Percentiles rank a stretch among this genome's conserved stretches.
Conservation (phyloP, 2,113 vertebrate genomes). For the Progne subis region DNA sequence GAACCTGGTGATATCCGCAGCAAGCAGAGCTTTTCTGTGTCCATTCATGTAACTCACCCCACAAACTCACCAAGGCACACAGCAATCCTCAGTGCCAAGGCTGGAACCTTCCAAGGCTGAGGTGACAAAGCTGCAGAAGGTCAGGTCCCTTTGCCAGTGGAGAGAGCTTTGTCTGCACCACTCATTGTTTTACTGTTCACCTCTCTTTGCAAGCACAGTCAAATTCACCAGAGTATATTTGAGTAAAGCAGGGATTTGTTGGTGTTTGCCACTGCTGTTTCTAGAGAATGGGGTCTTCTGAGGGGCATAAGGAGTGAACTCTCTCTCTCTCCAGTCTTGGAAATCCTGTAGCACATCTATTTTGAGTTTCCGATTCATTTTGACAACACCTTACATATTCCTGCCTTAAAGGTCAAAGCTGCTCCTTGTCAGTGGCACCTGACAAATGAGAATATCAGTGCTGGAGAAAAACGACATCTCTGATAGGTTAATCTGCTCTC, state of each 20-base stretch:
- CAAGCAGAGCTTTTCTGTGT: not conserved
- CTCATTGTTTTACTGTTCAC: not conserved
- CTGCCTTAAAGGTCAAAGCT: conserved; percentile 42
- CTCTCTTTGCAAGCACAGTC: not conserved
- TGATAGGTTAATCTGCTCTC: conserved; percentile 49
- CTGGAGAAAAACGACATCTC: conserved; percentile 23
- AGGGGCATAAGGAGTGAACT: not conserved
- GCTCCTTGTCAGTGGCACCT: not conserved
- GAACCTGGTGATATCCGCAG: not conserved
- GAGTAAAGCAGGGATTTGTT: not conserved
- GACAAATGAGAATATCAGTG: conserved; percentile 2
- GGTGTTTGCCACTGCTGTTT: not conserved
- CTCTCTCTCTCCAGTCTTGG: not conserved
- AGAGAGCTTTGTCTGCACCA: not conserved
- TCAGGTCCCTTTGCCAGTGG: not conserved
- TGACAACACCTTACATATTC: conserved; percentile 40
- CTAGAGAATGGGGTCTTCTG: not conserved
- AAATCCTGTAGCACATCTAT: not conserved
- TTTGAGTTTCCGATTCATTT: conserved; percentile 34
- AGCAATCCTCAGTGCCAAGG: not conserved
- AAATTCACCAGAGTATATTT: not conserved
- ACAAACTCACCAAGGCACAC: not conserved
- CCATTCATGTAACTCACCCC: not conserved
- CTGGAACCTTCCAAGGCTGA: not conserved
- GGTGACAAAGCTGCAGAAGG: not conserved